Base-by-base conservation (phyloP, 1,140 invertebrate species). In the Atta colombica region DNA sequence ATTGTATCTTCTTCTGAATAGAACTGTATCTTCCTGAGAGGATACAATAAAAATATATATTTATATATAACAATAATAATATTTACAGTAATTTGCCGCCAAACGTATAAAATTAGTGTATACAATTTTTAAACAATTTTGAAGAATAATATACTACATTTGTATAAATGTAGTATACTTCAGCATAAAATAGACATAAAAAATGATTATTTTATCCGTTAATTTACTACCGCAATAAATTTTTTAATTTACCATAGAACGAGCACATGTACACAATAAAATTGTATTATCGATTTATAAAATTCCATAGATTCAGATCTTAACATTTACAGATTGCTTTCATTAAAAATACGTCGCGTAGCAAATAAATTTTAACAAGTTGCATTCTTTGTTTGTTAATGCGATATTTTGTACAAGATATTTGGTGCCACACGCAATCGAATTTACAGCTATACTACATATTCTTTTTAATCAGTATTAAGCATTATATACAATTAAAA, bases 401-500 rank as follows among this genome's bases (percentile, higher is more conserved):
- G 84, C 63, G 75, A 71, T 87, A 89, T 51, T 81, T 89, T 89
- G 81, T 89, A 90, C 86, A 61, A 21, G 81, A 63, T 77, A 89
- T 80, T 89, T 87, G 61, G 28, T 89, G 49, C 25, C 66, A 65
- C 72, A 77, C 66, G 53, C 77, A 85, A 87, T 21, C 53, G 31
- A 77, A 88, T 90, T 86, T 92, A 89, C 90, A 92, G 31, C 84
- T 89, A 88, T 88, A 80, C 68, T 86, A 89, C 71, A 88, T 28
- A 75, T 85, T 61, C 28, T 80, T 71, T 51, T 66, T 86, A 80
- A 89, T 87, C 74, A 84, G 86, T 81, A 88, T 85, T 85, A 77
- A 80, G 78, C 75, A 35, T 31, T 89, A 85, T 88, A 60, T 91
- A 87, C 87, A 90, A 74, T 74, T 80, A 60, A 84, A 49, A 86